Conservation (phyloP, 2,113 vertebrate species). For the Ceyx cyanopectus region DNA sequence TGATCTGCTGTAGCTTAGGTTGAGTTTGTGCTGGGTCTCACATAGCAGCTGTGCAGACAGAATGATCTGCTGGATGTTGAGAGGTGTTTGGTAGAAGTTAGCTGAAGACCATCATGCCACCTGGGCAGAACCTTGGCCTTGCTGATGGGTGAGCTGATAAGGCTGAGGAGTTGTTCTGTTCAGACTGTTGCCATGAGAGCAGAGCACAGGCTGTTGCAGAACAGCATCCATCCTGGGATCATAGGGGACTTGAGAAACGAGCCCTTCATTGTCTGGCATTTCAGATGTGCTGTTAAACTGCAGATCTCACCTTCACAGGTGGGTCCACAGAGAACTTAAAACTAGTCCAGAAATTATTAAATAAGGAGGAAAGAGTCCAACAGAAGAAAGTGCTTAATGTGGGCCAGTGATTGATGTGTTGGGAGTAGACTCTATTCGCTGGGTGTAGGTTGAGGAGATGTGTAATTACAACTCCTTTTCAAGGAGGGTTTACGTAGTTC, state of each 20-base stretch:
- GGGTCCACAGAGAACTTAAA: constrained; percentile 23
- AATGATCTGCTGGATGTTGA: not conserved
- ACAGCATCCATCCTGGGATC: not conserved
- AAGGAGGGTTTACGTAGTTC: not conserved
- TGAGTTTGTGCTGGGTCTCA: not conserved
- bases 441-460: not conserved
- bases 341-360: constrained; percentile 23
- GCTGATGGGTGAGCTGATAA: not conserved
- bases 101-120: not conserved
- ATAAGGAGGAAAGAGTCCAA: not conserved
- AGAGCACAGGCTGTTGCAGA: not conserved
- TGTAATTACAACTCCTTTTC: not conserved
- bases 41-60: not conserved
- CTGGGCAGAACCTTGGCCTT: not conserved
- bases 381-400: not conserved
- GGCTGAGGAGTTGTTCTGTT: not conserved
- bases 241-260: not conserved
- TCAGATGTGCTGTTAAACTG: constrained; percentile 21
- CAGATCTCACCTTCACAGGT: constrained; percentile 27
- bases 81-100: not conserved
- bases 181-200: not conserved
- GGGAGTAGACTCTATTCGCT: not conserved
- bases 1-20: not conserved
- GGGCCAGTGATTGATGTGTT: not conserved
- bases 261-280: not conserved